Base-by-base conservation (phyloP, 2,888 invertebrate genomes). In the Phytoseiulus persimilis region DNA sequence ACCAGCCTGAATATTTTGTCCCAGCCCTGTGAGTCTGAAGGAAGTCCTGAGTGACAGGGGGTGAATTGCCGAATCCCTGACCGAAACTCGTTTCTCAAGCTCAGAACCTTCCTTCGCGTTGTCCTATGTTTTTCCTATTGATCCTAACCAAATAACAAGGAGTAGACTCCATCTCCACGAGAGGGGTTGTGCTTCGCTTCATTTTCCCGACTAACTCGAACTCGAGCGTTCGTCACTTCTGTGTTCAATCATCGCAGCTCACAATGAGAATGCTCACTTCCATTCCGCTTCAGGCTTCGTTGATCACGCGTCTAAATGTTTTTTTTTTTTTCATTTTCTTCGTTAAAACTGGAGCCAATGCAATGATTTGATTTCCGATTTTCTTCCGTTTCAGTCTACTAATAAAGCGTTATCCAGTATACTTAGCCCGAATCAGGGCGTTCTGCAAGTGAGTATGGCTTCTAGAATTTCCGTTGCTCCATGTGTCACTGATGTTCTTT, bases 341-440 rank as follows among this genome's bases (percentile, higher is more conserved):
- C 39, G 9, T 39, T 39, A 3, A 39, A 39, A 39, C 9, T 39
- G 39, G 9, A 39, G 9, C 9, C 83, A 31, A 9, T 31, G 6
- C 23, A 5, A 83, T 83, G 23, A 9, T 83, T 83, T 23, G 32
- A 87, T 87, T 87, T 87, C 31, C 5, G 31, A 32, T 87, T 31
- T 87, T 32, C 18, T 33, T 87, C 5, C 87, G n/a, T 87, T 87
- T 87, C 87, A 87, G 87, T 87, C 87, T 87, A 87, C 87, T 87
- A 87, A 87, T 87, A 87, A 87, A 32, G 28, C 33, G 33, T 18
- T 87, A 28, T 5, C 87, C 39, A 87, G 32, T 45, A 87, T 39
- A 32, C 87, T 39, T 31, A 87, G 87, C 39, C 32, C 32, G 9
- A 33, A 31, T 32, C 87, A 87, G 87, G 45, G 87, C 32, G 87